These are phyloP conservation scores for Drosophila meridiana DNA, from an alignment of 2,888 invertebrate genomes.

Conservation along the genomic window DNA sequence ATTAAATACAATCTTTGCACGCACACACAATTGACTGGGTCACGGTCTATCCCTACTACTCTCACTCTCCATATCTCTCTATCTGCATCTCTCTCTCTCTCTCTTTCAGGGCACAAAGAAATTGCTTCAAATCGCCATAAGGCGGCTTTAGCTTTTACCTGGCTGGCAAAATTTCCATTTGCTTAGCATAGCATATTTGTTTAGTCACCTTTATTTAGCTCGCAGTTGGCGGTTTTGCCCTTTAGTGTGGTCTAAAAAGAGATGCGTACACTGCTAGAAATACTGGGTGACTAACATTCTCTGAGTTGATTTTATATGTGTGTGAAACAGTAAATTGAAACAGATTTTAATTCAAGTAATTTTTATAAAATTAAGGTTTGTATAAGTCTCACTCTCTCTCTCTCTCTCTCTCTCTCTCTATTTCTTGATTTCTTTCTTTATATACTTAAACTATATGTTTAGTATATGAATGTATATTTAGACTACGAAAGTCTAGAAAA, in stretches of 20 bases:
- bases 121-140: constrained; percentile 15
- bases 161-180: constrained; percentile 36
- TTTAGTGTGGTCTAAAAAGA: constrained; percentile 17
- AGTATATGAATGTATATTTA: no score
- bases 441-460: background rate
- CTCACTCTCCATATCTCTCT: constrained; percentile 9
- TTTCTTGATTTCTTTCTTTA: background rate
- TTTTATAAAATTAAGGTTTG: background rate
- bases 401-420: no score
- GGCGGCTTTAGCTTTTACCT: constrained; percentile 30
- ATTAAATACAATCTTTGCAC: constrained; percentile 65
- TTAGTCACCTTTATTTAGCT: constrained; percentile 53
- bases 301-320: background rate
- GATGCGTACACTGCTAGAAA: constrained; percentile 15
- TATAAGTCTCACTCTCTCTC: no score
- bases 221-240: constrained; percentile 24
- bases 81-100: background rate
- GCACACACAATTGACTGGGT: constrained; percentile 20
- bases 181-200: constrained; percentile 42
- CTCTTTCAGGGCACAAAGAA: constrained; percentile 7
- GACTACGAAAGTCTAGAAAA: no score
- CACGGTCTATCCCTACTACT: background rate
- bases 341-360: background rate
- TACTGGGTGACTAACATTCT: background rate
- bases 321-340: background rate